Conservation (phyloP, 2,888 invertebrate species). For the Amphimallon solstitiale region DNA sequence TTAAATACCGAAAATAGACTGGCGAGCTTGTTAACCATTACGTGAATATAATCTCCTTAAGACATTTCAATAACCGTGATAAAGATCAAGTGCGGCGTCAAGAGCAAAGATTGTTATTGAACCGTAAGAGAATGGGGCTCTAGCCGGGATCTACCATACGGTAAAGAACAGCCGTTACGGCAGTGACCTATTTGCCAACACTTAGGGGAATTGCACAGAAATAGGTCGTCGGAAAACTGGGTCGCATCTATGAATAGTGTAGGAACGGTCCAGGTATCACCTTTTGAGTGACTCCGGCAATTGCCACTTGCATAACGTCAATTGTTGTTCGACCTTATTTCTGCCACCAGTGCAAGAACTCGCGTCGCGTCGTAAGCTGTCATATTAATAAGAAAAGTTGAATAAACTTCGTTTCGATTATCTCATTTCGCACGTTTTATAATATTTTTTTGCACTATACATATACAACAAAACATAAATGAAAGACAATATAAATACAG, state of each 20-base stretch:
- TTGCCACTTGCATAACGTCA: background rate
- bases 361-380: no score
- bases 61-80: background rate
- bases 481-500: no score
- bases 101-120: slow-evolving; percentile 4
- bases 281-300: background rate
- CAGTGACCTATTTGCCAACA: slow-evolving; percentile 8
- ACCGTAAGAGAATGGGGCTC: background rate
- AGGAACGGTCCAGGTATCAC: background rate
- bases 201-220: background rate
- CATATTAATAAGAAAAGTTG: no score
- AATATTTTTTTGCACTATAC: no score
- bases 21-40: background rate
- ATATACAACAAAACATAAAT: no score
- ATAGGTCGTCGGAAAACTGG: slow-evolving; percentile 1
- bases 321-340: background rate
- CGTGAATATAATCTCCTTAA: background rate
- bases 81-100: background rate
- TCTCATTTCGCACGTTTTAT: no score
- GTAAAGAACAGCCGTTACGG: background rate
- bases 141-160: background rate
- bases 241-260: slow-evolving; percentile 6
- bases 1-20: no score
- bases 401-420: no score
- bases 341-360: no score